These are phyloP conservation scores for Zosterops borbonicus DNA, from an alignment of 2,113 vertebrate genomes.

Conservation along the genomic window DNA sequence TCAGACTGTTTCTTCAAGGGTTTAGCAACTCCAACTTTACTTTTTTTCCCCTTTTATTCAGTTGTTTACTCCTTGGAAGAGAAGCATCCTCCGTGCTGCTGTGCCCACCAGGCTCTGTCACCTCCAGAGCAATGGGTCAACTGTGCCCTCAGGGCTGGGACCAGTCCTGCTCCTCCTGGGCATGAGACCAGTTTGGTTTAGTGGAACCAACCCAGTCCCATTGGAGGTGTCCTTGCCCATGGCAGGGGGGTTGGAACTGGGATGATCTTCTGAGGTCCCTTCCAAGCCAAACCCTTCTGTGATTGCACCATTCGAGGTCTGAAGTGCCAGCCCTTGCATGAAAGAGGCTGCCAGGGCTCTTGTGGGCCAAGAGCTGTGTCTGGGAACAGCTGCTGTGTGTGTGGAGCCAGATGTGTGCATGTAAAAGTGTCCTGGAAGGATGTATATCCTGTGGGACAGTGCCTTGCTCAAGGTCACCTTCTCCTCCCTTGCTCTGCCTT, in stretches of 20 bases:
- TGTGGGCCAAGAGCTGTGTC: neutral
- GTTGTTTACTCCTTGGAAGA: neutral
- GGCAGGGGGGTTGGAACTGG: neutral
- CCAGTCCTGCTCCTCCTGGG: neutral
- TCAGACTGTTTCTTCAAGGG: neutral
- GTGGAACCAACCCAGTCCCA: neutral
- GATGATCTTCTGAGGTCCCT: neutral
- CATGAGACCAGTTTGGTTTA: neutral
- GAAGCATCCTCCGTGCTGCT: neutral
- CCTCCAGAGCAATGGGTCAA: neutral
- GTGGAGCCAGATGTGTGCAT: neutral
- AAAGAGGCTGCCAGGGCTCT: neutral
- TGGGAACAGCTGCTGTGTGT: neutral
- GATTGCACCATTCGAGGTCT: neutral
- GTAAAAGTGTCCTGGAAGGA: neutral
- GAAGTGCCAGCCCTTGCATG: neutral
- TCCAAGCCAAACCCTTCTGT: neutral
- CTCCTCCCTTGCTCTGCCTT: neutral
- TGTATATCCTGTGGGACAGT: neutral
- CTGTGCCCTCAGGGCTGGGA: neutral
- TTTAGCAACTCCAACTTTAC: neutral
- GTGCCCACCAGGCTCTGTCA: fast-evolving
- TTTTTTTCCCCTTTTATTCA: neutral
- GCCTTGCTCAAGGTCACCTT: neutral
- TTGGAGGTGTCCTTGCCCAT: neutral